Evolutionary conservation across 2,888 invertebrate species (phyloP).

Genomic region (Caenorhabditis sp.): DNA sequence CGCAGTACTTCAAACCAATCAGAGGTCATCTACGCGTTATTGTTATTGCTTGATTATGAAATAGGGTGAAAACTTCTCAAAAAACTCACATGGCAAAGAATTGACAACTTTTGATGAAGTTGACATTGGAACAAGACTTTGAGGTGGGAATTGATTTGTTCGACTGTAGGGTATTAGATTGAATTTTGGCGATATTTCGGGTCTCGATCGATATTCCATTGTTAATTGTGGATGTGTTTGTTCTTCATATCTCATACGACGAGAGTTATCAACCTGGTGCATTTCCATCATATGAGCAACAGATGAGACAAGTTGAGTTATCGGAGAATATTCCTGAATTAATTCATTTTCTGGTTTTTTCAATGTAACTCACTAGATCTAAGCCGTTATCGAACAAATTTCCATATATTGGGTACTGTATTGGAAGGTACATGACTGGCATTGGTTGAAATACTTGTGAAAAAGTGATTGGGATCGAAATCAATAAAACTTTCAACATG

Average conservation of each 20-base stretch:
- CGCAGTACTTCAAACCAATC: too few species aligned
- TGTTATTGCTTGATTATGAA: too few species aligned
- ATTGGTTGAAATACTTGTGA: conserved; percentile 31
- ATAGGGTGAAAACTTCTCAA: too few species aligned
- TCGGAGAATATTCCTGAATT: conserved; percentile 31
- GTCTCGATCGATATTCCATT: background rate
- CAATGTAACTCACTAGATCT: conserved; percentile 10
- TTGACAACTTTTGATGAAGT: conserved; percentile 24
- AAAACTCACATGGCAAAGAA: conserved; percentile 24
- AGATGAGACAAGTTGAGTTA: conserved; percentile 35
- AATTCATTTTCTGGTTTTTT: background rate
- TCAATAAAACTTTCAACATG: background rate
- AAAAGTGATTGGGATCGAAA: too few species aligned
- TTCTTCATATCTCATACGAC: background rate
- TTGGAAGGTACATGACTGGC: conserved; percentile 3
- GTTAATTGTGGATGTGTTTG: background rate
- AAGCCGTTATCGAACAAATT: conserved; percentile 28
- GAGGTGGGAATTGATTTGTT: conserved; percentile 5
- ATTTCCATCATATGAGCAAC: conserved; percentile 34
- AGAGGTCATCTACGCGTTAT: too few species aligned
- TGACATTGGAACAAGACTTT: background rate
- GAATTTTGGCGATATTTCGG: conserved; percentile 9
- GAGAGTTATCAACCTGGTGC: conserved; percentile 18
- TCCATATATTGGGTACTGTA: conserved; percentile 15
- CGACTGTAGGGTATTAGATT: conserved; percentile 26